Base-by-base conservation (phyloP, 2,888 invertebrate species). In the Ommatoiulus sabulosus region DNA sequence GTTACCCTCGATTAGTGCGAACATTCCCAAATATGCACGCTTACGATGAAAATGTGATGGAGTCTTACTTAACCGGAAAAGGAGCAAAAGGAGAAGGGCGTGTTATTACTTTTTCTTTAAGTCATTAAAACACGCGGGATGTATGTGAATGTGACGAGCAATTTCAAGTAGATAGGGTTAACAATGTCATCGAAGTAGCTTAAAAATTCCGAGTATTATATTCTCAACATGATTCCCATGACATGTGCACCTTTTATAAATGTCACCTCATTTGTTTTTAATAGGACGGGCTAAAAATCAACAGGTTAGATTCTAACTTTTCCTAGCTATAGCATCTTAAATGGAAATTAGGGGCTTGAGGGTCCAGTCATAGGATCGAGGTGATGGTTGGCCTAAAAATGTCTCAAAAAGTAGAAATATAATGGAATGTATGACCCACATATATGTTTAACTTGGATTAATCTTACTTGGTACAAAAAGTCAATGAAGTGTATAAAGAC, bases 241-340 rank as follows among this genome's bases (percentile, higher is more conserved):
- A 72, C 72, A 72, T 24, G 72, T 5, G 72, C 72, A 72, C 10
- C 72, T 72, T 72, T 72, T 72, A 7, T 10, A 72, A 72, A 72
- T 72, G 72, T 72, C 72, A 72, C 72, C 72, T 72, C 72, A 72
- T 72, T 72, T 72, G 10, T 24, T 72, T 72, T 72, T 72, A 72
- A 72, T 72, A 24, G 72, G 72, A 72, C 72, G 72, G 72, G 72
- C 72, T 72, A 72, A 24, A 72, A 72, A 72, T 72, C 72, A 72
- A 72, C 72, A 72, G 24, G 72, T 72, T 20, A 72, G 72, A 72
- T 72, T 24, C 72, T 72, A 72, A 72, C 20, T 72, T 72, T 63
- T 24, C 72, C 10, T 8, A 72, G 72, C 72, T 7, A n/a, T n/a
- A 24, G 72, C 72, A 24, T 72, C 24, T 7, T 6, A 72, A 72